phyloP scores from a whole-genome alignment of 2,888 invertebrate species.

The Trichogramma evanescens region DNA sequence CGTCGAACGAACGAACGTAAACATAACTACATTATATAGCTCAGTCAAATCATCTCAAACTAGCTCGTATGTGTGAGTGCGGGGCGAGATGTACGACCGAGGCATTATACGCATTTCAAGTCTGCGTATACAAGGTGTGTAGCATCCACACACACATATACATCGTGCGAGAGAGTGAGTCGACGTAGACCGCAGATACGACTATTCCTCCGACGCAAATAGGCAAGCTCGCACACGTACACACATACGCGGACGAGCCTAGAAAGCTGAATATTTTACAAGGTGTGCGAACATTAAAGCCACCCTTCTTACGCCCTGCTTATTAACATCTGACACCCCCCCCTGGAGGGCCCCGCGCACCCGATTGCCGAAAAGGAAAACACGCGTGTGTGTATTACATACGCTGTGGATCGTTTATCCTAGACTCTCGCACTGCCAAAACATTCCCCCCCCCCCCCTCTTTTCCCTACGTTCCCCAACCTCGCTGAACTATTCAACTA shows the following conservation, averaged over 20 bases:
- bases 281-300: slow-evolving; percentile 42
- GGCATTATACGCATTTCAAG: slow-evolving; percentile 38
- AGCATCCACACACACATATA: slow-evolving; percentile 34
- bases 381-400: neutral
- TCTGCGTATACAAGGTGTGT: slow-evolving; percentile 36
- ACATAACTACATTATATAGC: slow-evolving; percentile 33
- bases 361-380: neutral
- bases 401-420: too few species aligned
- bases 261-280: slow-evolving; percentile 45
- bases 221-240: slow-evolving; percentile 11
- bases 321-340: slow-evolving; percentile 43
- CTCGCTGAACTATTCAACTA: too few species aligned
- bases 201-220: slow-evolving; percentile 13
- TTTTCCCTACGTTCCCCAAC: neutral
- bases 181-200: slow-evolving; percentile 36
- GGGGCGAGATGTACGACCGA: slow-evolving; percentile 21
- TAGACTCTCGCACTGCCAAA: slow-evolving; percentile 2
- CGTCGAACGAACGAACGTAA: neutral
- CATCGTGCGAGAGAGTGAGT: neutral
- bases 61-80: slow-evolving; percentile 8
- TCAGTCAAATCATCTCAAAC: too few species aligned
- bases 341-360: slow-evolving; percentile 29
- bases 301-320: slow-evolving; percentile 44
- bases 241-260: slow-evolving; percentile 31
- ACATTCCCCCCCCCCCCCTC: slow-evolving; percentile 1